Base-by-base conservation (phyloP, 92 coral and sea anemone species). In the Chrysogorgia sp. region DNA sequence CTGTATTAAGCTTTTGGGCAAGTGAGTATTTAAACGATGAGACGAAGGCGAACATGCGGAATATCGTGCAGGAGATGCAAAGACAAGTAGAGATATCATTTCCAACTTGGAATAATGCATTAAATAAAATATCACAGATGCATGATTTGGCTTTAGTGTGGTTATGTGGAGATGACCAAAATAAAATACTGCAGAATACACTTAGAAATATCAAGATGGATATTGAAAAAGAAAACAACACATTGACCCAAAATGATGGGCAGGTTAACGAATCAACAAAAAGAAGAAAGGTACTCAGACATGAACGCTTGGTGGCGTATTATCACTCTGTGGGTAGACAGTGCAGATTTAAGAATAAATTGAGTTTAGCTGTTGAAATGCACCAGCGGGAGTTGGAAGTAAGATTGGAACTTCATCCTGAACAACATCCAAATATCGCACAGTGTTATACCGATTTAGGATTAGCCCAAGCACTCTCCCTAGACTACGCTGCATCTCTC, bases 381-480 rank as follows among this genome's bases (percentile, higher is more conserved):
- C 1, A 13, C 0, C 79, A 20, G 60, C 21, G 22, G 1, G 76
- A 58, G 3, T 1, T 69, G 8, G 59, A 41, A 13, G 43, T 69
- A 14, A 32, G 58, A 1, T 26, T 41, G 19, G 15, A 71, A 50
- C 43, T 50, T 23, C 29, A 17, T 48, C 61, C 23, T 31, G 79
- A 53, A 55, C 53, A 76, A 61, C 77, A 71, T 23, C 19, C 13
- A 71, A 26, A 21, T 32, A 71, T 64, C 3, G 77, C 77, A 19
- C 31, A 41, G 19, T n/a, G 33, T 25, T 71, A 71, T 40, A 0
- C 6, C 12, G 7, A 25, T 21, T 34, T 50, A 6, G 79, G 66
- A 10, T 33, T 24, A 0, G 24, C 66, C 49, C 79, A 72, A 32
- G 0, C 15, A 20, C 8, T 14, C 0, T 6, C 50, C 15, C 10